Conservation (phyloP, 1,140 invertebrate species). For the Drosophila auraria region DNA sequence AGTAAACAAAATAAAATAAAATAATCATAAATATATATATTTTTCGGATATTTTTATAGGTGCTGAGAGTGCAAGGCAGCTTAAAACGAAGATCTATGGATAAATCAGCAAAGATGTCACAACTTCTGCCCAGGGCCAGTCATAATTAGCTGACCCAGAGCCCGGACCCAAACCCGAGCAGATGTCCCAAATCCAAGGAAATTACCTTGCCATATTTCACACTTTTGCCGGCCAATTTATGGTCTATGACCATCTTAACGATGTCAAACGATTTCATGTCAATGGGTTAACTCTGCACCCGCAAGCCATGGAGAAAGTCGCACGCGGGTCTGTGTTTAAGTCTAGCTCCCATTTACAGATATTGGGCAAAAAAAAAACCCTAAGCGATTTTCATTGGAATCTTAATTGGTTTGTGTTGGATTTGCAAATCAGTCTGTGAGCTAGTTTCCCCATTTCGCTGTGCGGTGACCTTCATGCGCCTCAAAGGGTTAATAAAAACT, state of each 20-base stretch:
- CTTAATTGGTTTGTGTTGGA: constrained; percentile 49
- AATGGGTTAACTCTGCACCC: constrained; percentile 73
- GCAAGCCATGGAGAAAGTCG: constrained; percentile 70
- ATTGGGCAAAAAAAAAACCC: constrained; percentile 55
- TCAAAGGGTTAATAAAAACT: constrained; percentile 20
- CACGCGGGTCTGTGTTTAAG: constrained; percentile 20
- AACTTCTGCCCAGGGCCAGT: constrained; percentile 59
- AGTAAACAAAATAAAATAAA: constrained; percentile 58
- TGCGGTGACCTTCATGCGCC: constrained; percentile 40
- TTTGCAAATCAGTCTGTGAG: constrained; percentile 13
- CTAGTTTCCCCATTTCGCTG: constrained; percentile 35
- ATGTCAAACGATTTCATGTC: constrained; percentile 68
- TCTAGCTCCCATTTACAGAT: constrained; percentile 17
- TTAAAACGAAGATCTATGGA: constrained; percentile 28
- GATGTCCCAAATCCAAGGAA: constrained; percentile 59
- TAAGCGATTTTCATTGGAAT: constrained; percentile 56
- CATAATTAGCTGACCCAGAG: constrained; percentile 64
- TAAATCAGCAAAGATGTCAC: constrained; percentile 59
- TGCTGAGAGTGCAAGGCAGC: constrained; percentile 44
- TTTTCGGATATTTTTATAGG: constrained; percentile 11
- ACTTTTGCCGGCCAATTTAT: constrained; percentile 71
- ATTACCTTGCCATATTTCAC: constrained; percentile 74
- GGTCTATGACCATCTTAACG: constrained; percentile 63
- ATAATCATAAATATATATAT: constrained; percentile 52
- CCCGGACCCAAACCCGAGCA: constrained; percentile 21